Evolutionary conservation across 2,797 vertebrate species (phyloP), one percentile per base, ranked within the genome.

Genomic region (Champsocephalus esox): DNA sequence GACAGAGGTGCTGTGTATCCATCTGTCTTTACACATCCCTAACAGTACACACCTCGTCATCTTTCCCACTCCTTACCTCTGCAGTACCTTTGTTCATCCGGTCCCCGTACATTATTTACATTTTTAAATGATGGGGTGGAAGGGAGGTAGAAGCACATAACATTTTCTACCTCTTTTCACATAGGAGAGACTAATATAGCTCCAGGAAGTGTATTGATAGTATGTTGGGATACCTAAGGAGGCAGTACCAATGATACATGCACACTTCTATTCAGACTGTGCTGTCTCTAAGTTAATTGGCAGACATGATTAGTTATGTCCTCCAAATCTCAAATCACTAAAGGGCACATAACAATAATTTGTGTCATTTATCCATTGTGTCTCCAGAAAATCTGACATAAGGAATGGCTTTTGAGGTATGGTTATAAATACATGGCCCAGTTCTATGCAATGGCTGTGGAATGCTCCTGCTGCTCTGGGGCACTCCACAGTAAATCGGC

Each of bases 1-100:
- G 66, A 75, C 85, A 87, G 84, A 87, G 82, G 84, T 82, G 70
- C 70, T 59, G 78, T 45, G 80, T 66, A 69, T 76, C 78, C 80
- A 82, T 85, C 86, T 86, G 83, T 81, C 81, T 72, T 66, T 76
- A 78, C 67, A 70, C 79, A 61, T 62, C 79, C 62, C 24, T 46
- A 58, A 51, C 73, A 69, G 58, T 45, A 32, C 80, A 58, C 68
- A 34, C 64, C 76, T 73, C 77, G 77, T 85, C 77, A 77, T 83
- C 64, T 52, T 56, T 50, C 44, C 45, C 63, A 41, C 55, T 12
- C 32, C 56, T 81, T 76, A 70, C 75, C 78, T 82, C 74, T 54
- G 73, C 74, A 32, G 24, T 32, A 34, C 74, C 68, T 73, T 73
- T 48, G 68, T 46, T 82, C 63, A 81, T 66, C 55, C 45, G 54